phyloP scores from a whole-genome alignment of 1,140 invertebrate genomes.

The Nomia melanderi region DNA sequence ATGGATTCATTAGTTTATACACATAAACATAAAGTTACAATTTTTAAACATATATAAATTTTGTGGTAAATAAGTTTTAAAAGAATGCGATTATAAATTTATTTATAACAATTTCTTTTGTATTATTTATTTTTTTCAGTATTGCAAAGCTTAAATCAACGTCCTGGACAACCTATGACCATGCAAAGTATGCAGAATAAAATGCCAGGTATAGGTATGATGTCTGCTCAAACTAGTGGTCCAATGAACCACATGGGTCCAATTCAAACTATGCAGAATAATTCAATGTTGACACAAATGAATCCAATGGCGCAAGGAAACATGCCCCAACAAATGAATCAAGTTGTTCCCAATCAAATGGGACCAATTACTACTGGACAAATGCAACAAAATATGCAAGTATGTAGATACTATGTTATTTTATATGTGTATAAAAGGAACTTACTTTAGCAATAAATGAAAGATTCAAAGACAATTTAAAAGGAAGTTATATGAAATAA shows the following conservation, averaged over 20 bases:
- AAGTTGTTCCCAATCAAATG: constrained; percentile 75
- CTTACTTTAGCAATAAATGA: too few relatives aligned
- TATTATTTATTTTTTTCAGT: constrained; percentile 71
- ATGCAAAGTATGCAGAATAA: constrained; percentile 84
- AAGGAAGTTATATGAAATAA: too few relatives aligned
- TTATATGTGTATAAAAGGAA: too few relatives aligned
- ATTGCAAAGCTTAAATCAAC: constrained; percentile 83
- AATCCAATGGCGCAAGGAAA: constrained; percentile 76
- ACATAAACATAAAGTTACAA: background rate
- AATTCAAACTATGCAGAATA: constrained; percentile 76
- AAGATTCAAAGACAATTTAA: too few relatives aligned
- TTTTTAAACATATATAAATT: background rate
- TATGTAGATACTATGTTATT: constrained; percentile 32
- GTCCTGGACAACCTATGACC: constrained; percentile 82
- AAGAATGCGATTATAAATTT: background rate
- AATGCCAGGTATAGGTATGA: constrained; percentile 80
- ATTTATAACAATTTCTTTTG: background rate
- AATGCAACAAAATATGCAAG: constrained; percentile 78
- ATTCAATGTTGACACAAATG: constrained; percentile 78
- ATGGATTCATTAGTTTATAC: background rate
- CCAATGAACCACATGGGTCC: constrained; percentile 76
- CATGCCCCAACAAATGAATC: constrained; percentile 76
- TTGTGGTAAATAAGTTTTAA: background rate
- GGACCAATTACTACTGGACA: constrained; percentile 72
- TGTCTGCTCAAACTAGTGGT: constrained; percentile 75